phyloP scores from a whole-genome alignment of 2,888 invertebrate genomes.

The Andrena bucephala region DNA sequence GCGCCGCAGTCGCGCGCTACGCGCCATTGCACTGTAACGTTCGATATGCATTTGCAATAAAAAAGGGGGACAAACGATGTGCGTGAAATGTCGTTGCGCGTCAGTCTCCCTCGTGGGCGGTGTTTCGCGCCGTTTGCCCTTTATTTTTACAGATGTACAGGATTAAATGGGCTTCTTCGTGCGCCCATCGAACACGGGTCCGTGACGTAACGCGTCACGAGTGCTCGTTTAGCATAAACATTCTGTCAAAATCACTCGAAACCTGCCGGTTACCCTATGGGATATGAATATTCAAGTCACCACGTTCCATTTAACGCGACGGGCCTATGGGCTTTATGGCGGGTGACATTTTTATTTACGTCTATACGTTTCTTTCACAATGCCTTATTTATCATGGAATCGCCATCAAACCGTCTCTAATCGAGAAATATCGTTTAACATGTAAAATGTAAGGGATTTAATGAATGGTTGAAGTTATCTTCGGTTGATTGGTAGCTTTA shows the following conservation, averaged over 20 bases:
- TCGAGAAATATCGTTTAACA: too few species aligned
- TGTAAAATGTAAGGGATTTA: too few species aligned
- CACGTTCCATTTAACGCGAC: slow-evolving; percentile 40
- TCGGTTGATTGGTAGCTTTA: too few species aligned
- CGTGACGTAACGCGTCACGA: slow-evolving; percentile 17
- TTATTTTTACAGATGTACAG: slow-evolving; percentile 59
- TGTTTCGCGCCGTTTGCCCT: slow-evolving; percentile 56
- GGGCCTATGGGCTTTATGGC: not conserved
- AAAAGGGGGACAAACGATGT: slow-evolving; percentile 66
- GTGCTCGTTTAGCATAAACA: slow-evolving; percentile 52
- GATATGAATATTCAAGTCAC: slow-evolving; percentile 52
- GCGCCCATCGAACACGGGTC: slow-evolving; percentile 31
- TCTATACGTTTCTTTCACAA: not conserved
- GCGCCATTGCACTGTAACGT: slow-evolving; percentile 60
- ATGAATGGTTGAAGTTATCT: too few species aligned
- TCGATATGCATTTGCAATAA: slow-evolving; percentile 68
- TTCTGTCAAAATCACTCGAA: slow-evolving; percentile 50
- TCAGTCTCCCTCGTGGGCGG: slow-evolving; percentile 53
- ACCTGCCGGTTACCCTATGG: slow-evolving; percentile 16
- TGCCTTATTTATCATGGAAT: not conserved
- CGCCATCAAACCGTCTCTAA: too few species aligned
- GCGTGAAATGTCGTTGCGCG: slow-evolving; percentile 55
- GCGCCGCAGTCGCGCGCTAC: slow-evolving; percentile 25
- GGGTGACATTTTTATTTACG: slow-evolving; percentile 10
- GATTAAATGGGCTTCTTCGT: slow-evolving; percentile 58